These are phyloP conservation scores for Halictus quadricinctus DNA, from an alignment of 2,888 invertebrate genomes.

Conservation along the genomic window DNA sequence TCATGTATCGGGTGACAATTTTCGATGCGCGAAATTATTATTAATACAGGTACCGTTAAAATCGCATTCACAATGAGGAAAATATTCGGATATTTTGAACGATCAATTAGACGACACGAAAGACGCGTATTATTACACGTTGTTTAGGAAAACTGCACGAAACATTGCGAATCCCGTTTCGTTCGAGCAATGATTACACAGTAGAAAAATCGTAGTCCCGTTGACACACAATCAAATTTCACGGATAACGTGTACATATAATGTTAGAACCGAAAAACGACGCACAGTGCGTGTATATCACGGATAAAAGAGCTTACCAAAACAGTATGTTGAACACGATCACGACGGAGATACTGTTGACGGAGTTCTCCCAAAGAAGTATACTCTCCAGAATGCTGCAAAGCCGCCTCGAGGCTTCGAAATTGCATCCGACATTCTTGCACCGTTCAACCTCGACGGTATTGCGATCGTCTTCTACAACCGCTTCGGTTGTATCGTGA, in stretches of 20 bases:
- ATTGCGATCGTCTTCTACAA: slow-evolving; percentile 45
- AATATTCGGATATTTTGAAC: background rate
- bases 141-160: background rate
- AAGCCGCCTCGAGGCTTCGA: slow-evolving; percentile 63
- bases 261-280: slow-evolving; percentile 16
- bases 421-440: slow-evolving; percentile 47
- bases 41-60: background rate
- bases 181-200: background rate
- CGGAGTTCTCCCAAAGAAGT: slow-evolving; percentile 77
- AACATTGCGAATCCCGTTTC: slow-evolving; percentile 1
- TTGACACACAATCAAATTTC: slow-evolving; percentile 22
- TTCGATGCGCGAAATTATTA: slow-evolving; percentile 6
- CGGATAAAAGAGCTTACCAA: slow-evolving; percentile 74
- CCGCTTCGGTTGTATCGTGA: slow-evolving; percentile 39
- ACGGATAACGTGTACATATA: slow-evolving; percentile 14
- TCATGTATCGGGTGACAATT: background rate
- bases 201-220: background rate
- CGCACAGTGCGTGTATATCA: slow-evolving; percentile 11
- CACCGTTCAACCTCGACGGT: slow-evolving; percentile 37
- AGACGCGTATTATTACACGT: background rate
- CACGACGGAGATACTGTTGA: slow-evolving; percentile 77
- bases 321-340: slow-evolving; percentile 77
- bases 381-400: slow-evolving; percentile 74
- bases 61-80: background rate
- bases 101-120: slow-evolving; percentile 14